Base-by-base conservation (phyloP, 2,888 invertebrate genomes). In the Chesias legatella region DNA sequence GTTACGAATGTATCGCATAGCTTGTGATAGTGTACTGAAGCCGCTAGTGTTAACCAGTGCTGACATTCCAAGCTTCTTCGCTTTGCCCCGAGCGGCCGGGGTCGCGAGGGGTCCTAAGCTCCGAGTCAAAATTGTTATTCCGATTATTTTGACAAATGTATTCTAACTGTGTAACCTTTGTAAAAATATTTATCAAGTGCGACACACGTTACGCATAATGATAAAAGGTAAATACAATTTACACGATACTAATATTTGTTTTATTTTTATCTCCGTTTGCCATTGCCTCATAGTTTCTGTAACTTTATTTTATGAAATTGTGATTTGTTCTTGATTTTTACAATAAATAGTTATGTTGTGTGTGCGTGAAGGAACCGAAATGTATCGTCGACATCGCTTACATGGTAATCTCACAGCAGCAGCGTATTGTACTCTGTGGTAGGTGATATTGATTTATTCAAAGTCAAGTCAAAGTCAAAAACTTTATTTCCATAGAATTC, bases 211-310 rank as follows among this genome's bases (percentile, higher is more conserved):
- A 60, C 76, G 83, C 84, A 76, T 84, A 70, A 78, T 75, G 80
- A 73, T 85, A 83, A 80, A 75, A 80, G 72, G 85, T 88, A 88
- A 88, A 88, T 88, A 86, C 85, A 85, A 85, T 86, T 86, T 86
- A 86, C 86, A 86, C 84, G 71, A 85, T 78, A 80, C 51, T 33
- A 21, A 28, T 38, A 40, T 44, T 55, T 59, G 77, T 83, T 83
- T 83, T 60, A 83, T 80, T 84, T 60, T 25, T 22, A 17, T 11
- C 36, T 20, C 5, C n/a, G n/a, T n/a, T n/a, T n/a, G 13, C 3
- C 13, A 3, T 17, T 17, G 5, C 13, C 13, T 17, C n/a, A 17
- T 17, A 17, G 13, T 17, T 17, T 17, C 5, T 3, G 13, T 17
- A 17, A 17, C 13, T 5, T 17, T 17, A 17, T 5, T 5, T 3